Base-by-base conservation (phyloP, 2,797 vertebrate genomes). In the Erpetoichthys calabaricus region DNA sequence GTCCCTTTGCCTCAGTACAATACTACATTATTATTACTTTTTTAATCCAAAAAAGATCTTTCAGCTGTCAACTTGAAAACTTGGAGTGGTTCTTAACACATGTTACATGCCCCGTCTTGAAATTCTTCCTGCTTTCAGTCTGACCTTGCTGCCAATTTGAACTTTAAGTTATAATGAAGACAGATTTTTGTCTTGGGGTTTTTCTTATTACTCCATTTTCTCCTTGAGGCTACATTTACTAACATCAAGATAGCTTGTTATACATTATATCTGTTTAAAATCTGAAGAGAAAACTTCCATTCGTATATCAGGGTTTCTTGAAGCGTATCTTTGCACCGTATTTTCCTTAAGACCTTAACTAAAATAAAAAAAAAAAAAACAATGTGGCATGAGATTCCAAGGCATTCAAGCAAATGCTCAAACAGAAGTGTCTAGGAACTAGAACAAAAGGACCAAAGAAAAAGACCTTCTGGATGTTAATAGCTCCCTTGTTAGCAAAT, bases 61-160 rank as follows among this genome's bases (percentile, higher is more conserved):
- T 59, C 62, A 63, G 65, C 66, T 73, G 67, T 70, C 64, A 64
- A 64, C 25, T 25, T 25, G 25, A 25, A 25, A 25, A 55, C 8
- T 7, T 54, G 59, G 58, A 68, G 61, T 62, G 57, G 67, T 63
- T 68, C 62, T 55, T 61, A 60, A 60, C 60, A 66, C 67, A 70
- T 59, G 58, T 61, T 66, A 67, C 74, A 75, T 71, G 70, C 66
- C 69, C 66, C 46, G 70, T 73, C 74, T 70, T 67, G 75, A 75
- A 64, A 8, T 10, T 25, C 25, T 57, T 44, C n/a, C 45, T 49
- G 7, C 7, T 41, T 44, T 25, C 44, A 10, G 45, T 43, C 10
- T 44, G 6, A 5, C 46, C 47, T 50, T 5, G 8, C 42, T 41
- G 47, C 47, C 7, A 43, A n/a, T 57, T n/a, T 42, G 42, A 57